These are phyloP conservation scores for Lepilemur ruficaudatus DNA, from an alignment of 2,797 vertebrate species.

Conservation along the genomic window DNA sequence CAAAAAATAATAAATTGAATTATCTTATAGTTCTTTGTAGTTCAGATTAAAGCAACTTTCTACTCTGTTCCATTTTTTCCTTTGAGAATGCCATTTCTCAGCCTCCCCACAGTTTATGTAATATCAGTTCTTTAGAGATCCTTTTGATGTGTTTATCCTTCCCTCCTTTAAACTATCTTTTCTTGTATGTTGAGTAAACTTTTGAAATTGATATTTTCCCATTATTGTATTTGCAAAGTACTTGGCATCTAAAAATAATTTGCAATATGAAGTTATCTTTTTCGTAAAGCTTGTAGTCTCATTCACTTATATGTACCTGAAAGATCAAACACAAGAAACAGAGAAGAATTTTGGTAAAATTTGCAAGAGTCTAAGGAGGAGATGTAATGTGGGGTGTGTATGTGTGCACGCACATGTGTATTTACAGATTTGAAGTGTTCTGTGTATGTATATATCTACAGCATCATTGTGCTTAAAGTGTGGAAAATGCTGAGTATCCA, in stretches of 20 bases:
- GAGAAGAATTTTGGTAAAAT: constrained; percentile 26
- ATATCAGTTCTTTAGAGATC: constrained; percentile 9
- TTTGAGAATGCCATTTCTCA: constrained; percentile 41
- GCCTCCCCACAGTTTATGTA: constrained; percentile 29
- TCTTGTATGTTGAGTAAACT: neutral
- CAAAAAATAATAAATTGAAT: constrained; percentile 54
- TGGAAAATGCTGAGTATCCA: neutral
- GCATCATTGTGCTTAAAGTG: constrained; percentile 14
- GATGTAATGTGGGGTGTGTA: neutral
- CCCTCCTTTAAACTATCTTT: constrained; percentile 29
- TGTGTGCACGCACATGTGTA: neutral
- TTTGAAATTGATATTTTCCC: constrained; percentile 51
- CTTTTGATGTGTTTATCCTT: constrained; percentile 35
- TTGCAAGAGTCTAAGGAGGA: neutral
- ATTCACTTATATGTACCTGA: constrained; percentile 30
- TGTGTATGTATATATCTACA: neutral
- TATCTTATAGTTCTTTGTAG: constrained; percentile 36
- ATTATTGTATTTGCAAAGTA: constrained; percentile 39
- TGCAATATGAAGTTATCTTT: constrained; percentile 38
- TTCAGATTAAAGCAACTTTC: constrained; percentile 50
- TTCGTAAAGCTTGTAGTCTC: neutral
- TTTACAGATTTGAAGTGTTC: neutral
- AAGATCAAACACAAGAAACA: constrained; percentile 14
- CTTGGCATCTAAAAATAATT: constrained; percentile 31
- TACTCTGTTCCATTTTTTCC: constrained; percentile 2